Conservation (phyloP, 2,797 vertebrate species). For the Acanthopagrus latus region DNA sequence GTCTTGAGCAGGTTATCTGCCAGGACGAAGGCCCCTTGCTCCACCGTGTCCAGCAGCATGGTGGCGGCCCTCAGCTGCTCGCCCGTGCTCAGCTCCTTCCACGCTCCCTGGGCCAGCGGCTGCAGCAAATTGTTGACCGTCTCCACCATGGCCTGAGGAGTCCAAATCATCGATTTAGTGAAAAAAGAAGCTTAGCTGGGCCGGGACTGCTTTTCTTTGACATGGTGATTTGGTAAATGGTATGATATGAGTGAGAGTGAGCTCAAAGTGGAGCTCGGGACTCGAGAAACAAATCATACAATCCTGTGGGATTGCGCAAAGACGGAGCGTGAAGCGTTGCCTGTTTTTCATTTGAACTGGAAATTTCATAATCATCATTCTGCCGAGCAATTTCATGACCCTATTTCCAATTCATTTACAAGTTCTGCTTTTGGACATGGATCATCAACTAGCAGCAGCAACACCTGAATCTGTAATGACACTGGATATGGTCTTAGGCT, state of each 20-base stretch:
- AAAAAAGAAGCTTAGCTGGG: slow-evolving; percentile 37
- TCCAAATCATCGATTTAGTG: slow-evolving; percentile 55
- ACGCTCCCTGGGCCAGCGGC: slow-evolving; percentile 91
- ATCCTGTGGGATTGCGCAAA: slow-evolving; percentile 25
- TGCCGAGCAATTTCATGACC: slow-evolving; percentile 27
- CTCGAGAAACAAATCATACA: slow-evolving; percentile 42
- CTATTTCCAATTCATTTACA: slow-evolving; percentile 24
- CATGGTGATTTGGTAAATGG: slow-evolving; percentile 56
- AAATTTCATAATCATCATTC: slow-evolving; percentile 26
- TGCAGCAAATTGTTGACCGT: slow-evolving; percentile 98
- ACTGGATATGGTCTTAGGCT: slow-evolving; percentile 12
- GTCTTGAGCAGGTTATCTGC: slow-evolving; percentile 99
- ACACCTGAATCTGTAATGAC: slow-evolving; percentile 35
- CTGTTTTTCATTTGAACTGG: slow-evolving; percentile 16
- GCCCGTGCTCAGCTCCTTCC: slow-evolving; percentile 91
- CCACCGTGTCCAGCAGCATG: slow-evolving; percentile 96
- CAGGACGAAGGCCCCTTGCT: slow-evolving; percentile 97
- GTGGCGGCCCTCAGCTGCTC: slow-evolving; percentile 96
- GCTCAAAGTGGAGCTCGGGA: slow-evolving; percentile 38
- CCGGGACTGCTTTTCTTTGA: slow-evolving; percentile 42
- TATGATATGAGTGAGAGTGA: slow-evolving; percentile 45
- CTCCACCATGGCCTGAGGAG: slow-evolving; percentile 93
- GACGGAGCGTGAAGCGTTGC: neutral
- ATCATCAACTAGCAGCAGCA: slow-evolving; percentile 6
- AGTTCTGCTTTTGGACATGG: slow-evolving; percentile 27